Base-by-base conservation (phyloP, 1,140 invertebrate genomes). In the Cyclina sinensis region DNA sequence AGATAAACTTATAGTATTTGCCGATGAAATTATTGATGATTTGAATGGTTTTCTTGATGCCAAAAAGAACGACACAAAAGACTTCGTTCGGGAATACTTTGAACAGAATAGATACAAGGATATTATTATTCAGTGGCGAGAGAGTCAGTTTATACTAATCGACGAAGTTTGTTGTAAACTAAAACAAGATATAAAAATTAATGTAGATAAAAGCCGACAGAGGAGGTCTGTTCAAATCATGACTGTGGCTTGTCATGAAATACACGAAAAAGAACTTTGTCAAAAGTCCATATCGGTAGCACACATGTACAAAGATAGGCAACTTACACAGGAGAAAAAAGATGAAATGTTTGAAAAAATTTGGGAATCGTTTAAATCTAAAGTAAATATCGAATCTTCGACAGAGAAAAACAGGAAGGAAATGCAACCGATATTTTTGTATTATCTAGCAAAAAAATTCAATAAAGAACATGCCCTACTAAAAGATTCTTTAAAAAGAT, bases 41-140 rank as follows among this genome's bases (percentile, higher is more conserved):
- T 37, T 73, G 16, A 39, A 73, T 21, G 16, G 16, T 21, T 18
- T n/a, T 1, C 39, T 73, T 37, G 30, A 1, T 3, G 39, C 1
- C 5, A n/a, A 73, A 27, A 73, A 39, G 39, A 3, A 14, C 0
- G 24, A 73, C 2, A 46, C 39, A 7, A 16, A 18, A 37, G 12
- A 73, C 3, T 5, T n/a, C 1, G 7, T 73, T 18, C 1, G 39
- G 35, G 9, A 9, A 18, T 39, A 39, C 18, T 73, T 73, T 37
- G 68, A 73, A 37, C 9, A 39, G 35, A 37, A 73, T 37, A 46
- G 39, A 73, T 73, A 73, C 16, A 46, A 37, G 30, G 35, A 73
- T 27, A 37, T 73, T 39, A 46, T 73, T 18, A 73, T 73, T 37
- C 68, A 73, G 39, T 73, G 68, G 68, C 9, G 39, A 73, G n/a